A percentile compares a stretch with the other conserved stretches of the same genome.
phyloP scores from a whole-genome alignment of 2,888 invertebrate species.

The Hedychridium roseum region DNA sequence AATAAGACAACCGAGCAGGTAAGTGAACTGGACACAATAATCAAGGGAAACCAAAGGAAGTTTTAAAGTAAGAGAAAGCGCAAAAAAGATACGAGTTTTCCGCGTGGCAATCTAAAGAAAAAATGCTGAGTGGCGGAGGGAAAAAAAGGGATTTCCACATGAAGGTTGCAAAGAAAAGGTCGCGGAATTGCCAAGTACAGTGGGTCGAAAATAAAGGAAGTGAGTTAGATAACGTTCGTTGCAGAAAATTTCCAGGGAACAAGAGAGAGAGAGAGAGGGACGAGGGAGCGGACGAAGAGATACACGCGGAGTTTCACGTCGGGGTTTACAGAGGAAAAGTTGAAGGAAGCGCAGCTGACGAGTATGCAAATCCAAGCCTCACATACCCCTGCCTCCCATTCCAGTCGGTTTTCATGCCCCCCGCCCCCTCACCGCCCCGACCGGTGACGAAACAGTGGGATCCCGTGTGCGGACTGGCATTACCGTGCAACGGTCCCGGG shows the following conservation, averaged over 20 bases:
- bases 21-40: no score
- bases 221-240: no score
- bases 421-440: conserved; percentile 19
- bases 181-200: no score
- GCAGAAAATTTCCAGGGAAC: no score
- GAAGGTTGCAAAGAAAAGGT: conserved; percentile 7
- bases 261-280: no score
- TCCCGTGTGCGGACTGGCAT: conserved; percentile 52
- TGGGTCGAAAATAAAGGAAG: no score
- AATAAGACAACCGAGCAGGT: no score
- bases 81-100: no score
- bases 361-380: conserved; percentile 62
- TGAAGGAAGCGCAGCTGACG: conserved; percentile 65
- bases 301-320: conserved; percentile 29
- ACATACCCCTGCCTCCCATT: conserved; percentile 12
- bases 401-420: no score
- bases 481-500: conserved; percentile 51
- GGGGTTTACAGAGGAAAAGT: conserved; percentile 61
- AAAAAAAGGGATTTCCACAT: conserved; percentile 1
- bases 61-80: no score
- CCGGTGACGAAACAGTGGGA: conserved; percentile 50
- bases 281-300: no score
- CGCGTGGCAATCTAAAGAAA: not conserved
- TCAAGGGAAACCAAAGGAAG: no score
- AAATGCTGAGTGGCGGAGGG: conserved; percentile 1